phyloP scores from a whole-genome alignment of 2,797 vertebrate species.

The Leptodactylus fallax region DNA sequence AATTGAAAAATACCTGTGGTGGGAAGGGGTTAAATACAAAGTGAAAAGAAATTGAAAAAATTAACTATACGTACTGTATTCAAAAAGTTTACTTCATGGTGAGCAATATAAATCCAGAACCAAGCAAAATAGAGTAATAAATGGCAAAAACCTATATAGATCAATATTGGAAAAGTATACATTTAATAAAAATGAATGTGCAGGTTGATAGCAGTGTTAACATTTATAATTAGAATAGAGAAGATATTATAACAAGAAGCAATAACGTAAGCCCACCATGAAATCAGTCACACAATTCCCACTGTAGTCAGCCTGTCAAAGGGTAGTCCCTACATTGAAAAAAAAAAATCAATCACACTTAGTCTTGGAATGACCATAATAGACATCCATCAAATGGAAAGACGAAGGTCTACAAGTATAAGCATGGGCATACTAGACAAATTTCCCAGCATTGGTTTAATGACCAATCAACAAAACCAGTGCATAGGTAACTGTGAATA shows the following conservation, averaged over 20 bases:
- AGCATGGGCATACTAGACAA: too few species aligned
- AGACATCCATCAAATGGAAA: neutral
- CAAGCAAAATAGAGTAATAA: neutral
- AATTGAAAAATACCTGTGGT: too few species aligned
- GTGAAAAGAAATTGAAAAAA: too few species aligned
- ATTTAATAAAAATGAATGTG: neutral
- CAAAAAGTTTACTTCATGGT: too few species aligned
- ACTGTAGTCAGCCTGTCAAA: neutral
- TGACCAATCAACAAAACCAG: too few species aligned
- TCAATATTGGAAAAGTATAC: too few species aligned
- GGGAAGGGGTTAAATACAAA: too few species aligned
- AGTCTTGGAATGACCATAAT: neutral
- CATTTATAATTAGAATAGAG: neutral
- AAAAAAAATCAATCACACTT: conserved; percentile 6
- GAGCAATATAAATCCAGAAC: neutral
- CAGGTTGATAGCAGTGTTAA: neutral
- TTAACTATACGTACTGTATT: too few species aligned
- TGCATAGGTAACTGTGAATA: too few species aligned
- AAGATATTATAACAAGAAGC: neutral
- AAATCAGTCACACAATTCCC: neutral
- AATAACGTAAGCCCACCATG: neutral
- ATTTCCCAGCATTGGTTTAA: too few species aligned
- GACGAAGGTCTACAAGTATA: neutral
- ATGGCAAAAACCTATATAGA: neutral
- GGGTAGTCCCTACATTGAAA: neutral